Base-by-base conservation (phyloP, 1,140 invertebrate species). In the Globodera rostochiensis region DNA sequence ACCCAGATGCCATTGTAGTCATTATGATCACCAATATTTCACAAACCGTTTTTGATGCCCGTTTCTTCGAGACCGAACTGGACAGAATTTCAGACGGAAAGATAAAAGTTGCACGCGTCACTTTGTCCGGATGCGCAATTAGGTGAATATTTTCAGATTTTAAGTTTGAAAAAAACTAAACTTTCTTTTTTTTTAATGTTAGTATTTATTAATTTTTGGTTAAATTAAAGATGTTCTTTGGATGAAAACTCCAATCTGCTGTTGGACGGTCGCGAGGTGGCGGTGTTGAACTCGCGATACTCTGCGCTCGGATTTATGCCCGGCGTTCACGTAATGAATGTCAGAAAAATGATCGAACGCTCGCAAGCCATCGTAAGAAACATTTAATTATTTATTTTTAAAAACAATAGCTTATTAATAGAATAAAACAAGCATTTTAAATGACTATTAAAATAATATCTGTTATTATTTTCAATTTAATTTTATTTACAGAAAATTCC, bases 31-130 rank as follows among this genome's bases (percentile, higher is more conserved):
- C 97, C 91, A 93, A 95, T 88, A 90, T 94, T 3, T 94, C 88
- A 81, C 88, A 87, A 64, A 89, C 90, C 80, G 83, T 84, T 70
- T 80, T 89, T 25, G 96, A 98, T 91, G 94, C 95, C 90, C 91
- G 95, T 78, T 94, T 94, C 90, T 93, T 96, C 84, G 96, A 98
- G 91, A 96, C 95, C 91, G 92, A 94, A 89, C 93, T 97, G 74
- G 91, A 92, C 13, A 91, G 93, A 87, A 46, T 83, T 45, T 80
- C 81, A 25, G 80, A 83, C 36, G 80, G 82, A 1, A 90, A 93
- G 19, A 93, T 95, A 36, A 92, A 92, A 88, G 93, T 95, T n/a
- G 91, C 95, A 7, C 91, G 94, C 76, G 92, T 91, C 83, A 94
- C 92, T 46, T 91, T 95, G 66, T 93, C 92, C 8, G 89, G 94